phyloP scores from a whole-genome alignment of 2,888 invertebrate genomes.

The Mythimna lalbum region DNA sequence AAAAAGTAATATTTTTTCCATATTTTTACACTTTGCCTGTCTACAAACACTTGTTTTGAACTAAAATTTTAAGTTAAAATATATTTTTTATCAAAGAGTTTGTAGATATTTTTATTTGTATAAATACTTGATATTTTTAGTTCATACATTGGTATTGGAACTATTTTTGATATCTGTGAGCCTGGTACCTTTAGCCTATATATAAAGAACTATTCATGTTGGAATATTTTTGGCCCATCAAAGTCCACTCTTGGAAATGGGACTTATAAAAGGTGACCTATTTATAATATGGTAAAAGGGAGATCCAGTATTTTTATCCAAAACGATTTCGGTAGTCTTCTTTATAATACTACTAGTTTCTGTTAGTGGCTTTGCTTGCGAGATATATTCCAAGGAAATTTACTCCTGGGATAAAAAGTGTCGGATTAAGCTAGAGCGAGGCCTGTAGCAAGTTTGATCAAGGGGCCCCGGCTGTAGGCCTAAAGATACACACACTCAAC shows the following conservation, averaged over 20 bases:
- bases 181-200: conserved; percentile 14
- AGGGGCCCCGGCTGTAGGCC: too few relatives aligned
- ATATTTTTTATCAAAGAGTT: conserved; percentile 59
- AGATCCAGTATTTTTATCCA: too few relatives aligned
- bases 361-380: too few relatives aligned
- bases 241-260: not conserved
- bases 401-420: too few relatives aligned
- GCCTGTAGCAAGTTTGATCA: too few relatives aligned
- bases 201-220: not conserved
- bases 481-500: too few relatives aligned
- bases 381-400: too few relatives aligned
- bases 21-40: conserved; percentile 64
- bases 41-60: conserved; percentile 59
- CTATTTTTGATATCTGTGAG: conserved; percentile 21
- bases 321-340: too few relatives aligned
- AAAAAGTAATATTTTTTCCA: conserved; percentile 64
- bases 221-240: not conserved
- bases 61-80: conserved; percentile 56
- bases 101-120: conserved; percentile 6
- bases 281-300: not conserved
- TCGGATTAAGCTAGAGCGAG: too few relatives aligned
- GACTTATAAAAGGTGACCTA: not conserved
- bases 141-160: conserved; percentile 24
- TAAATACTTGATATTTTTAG: conserved; percentile 31
- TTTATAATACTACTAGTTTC: too few relatives aligned